A percentile compares a stretch with the other conserved stretches of the same genome.
These are phyloP conservation scores for Ptiloglossa arizonensis DNA, from an alignment of 1,140 invertebrate genomes.

Conservation along the genomic window DNA sequence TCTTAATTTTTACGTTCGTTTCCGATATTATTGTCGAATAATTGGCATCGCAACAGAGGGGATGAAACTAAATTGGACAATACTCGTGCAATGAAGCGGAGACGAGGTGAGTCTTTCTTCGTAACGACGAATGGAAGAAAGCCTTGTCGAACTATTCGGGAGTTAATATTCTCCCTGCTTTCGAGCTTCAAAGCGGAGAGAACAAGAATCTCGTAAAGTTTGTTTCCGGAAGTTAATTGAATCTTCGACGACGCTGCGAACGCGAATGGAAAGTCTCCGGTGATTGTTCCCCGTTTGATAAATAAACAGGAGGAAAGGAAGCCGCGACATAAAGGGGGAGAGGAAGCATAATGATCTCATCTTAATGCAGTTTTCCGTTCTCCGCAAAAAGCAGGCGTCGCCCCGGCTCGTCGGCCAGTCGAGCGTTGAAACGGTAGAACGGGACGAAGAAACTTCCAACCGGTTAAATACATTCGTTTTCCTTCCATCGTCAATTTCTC, in stretches of 20 bases:
- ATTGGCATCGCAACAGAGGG: no score
- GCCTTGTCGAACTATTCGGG: background rate
- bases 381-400: background rate
- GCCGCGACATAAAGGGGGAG: background rate
- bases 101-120: no score
- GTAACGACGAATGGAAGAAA: no score
- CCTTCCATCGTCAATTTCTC: slow-evolving; percentile 51
- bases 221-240: background rate
- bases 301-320: background rate
- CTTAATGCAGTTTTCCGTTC: slow-evolving; percentile 13
- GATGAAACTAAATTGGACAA: no score
- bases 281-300: background rate
- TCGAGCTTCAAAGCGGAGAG: background rate
- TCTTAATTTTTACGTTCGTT: no score
- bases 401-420: background rate
- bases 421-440: background rate
- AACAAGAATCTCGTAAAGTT: background rate
- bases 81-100: no score
- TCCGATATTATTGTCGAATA: no score
- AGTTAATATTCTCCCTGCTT: background rate
- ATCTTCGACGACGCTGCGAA: background rate
- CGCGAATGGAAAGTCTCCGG: background rate
- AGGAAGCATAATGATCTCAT: background rate
- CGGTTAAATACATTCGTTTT: slow-evolving; percentile 34
- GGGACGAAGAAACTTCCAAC: background rate